phyloP scores from a whole-genome alignment of 2,113 vertebrate species.

The Procapra przewalskii region DNA sequence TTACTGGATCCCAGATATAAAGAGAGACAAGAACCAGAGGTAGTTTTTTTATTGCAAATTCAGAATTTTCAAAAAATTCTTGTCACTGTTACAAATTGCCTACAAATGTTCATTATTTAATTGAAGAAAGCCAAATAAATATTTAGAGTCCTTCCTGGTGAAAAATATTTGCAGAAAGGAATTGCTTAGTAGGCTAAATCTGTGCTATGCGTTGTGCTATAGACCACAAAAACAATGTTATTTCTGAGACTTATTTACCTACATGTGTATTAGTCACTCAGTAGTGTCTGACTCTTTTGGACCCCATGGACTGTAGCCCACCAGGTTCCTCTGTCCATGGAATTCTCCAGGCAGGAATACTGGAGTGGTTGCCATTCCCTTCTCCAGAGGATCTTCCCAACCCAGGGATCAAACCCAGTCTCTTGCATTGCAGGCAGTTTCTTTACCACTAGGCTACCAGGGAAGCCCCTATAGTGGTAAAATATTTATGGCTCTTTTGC shows the following conservation, averaged over 20 bases:
- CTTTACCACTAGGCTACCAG: background rate
- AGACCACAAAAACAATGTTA: background rate
- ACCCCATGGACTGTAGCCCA: background rate
- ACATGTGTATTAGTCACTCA: background rate
- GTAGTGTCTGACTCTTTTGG: background rate
- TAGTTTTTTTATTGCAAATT: constrained; percentile 20
- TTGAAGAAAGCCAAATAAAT: constrained; percentile 31
- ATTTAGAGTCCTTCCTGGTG: background rate
- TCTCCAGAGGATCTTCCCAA: background rate
- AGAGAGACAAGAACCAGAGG: constrained; percentile 8
- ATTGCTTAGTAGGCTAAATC: background rate
- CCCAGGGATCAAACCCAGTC: background rate
- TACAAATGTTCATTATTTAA: background rate
- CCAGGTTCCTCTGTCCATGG: background rate
- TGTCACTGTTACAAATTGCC: background rate
- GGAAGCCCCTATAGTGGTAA: background rate
- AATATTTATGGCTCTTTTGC: background rate
- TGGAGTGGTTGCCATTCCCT: background rate
- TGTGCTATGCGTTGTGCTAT: background rate
- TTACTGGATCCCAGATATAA: constrained; percentile 9
- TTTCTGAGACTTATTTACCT: background rate
- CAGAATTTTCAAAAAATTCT: constrained; percentile 27
- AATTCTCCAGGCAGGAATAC: background rate
- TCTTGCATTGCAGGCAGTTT: background rate
- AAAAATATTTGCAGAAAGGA: constrained; percentile 30